phyloP scores from a whole-genome alignment of 2,113 vertebrate genomes.

The Caloenas nicobarica region DNA sequence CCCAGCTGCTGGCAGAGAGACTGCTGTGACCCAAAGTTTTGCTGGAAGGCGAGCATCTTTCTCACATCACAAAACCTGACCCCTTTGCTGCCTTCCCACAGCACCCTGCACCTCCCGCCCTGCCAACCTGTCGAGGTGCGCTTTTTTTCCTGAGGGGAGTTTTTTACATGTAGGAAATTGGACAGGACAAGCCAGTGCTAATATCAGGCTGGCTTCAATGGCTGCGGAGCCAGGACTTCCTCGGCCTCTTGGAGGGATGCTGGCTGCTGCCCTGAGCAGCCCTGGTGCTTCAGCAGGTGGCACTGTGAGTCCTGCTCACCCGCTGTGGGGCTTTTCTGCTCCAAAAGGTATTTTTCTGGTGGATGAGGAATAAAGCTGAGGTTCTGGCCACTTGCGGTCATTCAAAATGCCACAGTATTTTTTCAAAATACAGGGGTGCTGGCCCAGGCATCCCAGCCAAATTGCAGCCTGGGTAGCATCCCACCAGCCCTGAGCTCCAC shows the following conservation, averaged over 20 bases:
- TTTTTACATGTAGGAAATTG: neutral
- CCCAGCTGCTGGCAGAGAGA: neutral
- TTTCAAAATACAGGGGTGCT: slow-evolving; percentile 15
- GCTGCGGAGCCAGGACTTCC: neutral
- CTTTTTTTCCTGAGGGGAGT: neutral
- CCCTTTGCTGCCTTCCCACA: neutral
- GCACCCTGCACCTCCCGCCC: neutral
- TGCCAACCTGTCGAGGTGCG: neutral
- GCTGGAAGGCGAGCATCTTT: neutral
- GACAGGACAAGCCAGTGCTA: neutral
- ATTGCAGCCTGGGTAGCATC: slow-evolving; percentile 15
- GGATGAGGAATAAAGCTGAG: slow-evolving; percentile 35
- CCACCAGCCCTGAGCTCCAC: neutral
- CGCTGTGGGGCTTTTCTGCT: neutral
- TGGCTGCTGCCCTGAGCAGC: neutral
- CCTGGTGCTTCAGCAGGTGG: slow-evolving; percentile 51
- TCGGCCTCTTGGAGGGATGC: neutral
- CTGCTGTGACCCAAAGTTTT: neutral
- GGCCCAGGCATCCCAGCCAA: neutral
- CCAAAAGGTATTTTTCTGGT: slow-evolving; percentile 33
- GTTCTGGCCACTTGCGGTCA: slow-evolving; percentile 15
- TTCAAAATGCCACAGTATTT: slow-evolving; percentile 12
- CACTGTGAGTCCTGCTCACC: slow-evolving; percentile 48
- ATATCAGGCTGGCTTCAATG: neutral
- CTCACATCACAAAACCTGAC: neutral